These are phyloP conservation scores for Sebastes matsubarae DNA, from an alignment of 2,797 vertebrate species.

Conservation along the genomic window DNA sequence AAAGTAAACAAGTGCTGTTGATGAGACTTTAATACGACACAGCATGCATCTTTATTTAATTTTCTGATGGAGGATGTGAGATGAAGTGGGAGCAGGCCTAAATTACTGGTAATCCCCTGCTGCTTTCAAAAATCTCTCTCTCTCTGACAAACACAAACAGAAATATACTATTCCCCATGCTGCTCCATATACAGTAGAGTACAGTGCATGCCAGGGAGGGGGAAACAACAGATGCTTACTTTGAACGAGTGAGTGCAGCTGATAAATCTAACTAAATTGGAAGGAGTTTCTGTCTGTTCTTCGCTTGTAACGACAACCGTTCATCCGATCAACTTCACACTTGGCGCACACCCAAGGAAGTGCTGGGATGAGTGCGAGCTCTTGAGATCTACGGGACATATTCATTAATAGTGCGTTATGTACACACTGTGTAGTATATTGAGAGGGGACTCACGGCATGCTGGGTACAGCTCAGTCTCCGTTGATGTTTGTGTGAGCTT, in stretches of 20 bases:
- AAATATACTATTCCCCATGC: neutral
- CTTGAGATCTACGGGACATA: neutral
- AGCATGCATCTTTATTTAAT: neutral
- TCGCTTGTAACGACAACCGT: neutral
- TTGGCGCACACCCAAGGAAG: neutral
- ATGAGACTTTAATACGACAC: neutral
- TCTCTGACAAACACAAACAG: neutral
- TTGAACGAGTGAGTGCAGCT: constrained; percentile 5
- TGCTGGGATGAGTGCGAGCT: neutral
- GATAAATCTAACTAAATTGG: neutral
- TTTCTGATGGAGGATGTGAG: neutral
- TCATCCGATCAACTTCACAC: neutral
- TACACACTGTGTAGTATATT: too few species aligned
- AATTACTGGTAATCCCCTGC: constrained; percentile 11
- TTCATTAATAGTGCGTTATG: neutral
- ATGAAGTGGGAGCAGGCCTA: neutral
- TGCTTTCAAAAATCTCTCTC: constrained; percentile 4
- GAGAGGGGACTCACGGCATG: too few species aligned
- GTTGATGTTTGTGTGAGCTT: neutral
- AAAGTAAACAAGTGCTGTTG: neutral
- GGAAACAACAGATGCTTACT: neutral
- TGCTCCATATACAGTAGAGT: neutral
- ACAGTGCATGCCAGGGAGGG: neutral
- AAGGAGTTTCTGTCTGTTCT: neutral
- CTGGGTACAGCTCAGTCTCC: neutral